Evolutionary conservation across 2,888 invertebrate species (phyloP), one percentile per base, ranked within the genome.

Genomic region (Poecilus cupreus): DNA sequence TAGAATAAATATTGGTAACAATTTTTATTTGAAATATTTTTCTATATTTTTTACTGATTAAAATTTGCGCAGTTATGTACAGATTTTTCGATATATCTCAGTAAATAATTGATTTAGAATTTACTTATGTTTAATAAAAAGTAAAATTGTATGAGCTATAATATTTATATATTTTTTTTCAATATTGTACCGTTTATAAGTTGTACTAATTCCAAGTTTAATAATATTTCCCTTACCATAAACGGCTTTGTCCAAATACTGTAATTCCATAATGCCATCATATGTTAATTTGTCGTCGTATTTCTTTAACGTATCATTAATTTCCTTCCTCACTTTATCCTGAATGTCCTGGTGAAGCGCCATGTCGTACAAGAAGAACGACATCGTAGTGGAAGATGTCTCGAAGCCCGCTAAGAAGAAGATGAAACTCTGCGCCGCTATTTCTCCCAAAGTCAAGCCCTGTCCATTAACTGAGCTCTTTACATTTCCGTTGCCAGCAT

Each of bases 211-310:
- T n/a, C n/a, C n/a, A n/a, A n/a, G n/a, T n/a, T n/a, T n/a, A n/a
- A n/a, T n/a, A n/a, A n/a, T n/a, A n/a, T n/a, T n/a, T n/a, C 32
- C 26, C 20, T 64, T 46, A 78, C 78, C 78, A 26, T 24, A 43
- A 10, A 78, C 13, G 16, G 68, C 78, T 43, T 46, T 43, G 6
- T 78, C 78, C n/a, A 78, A 64, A 46, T 78, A 78, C 18, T 43
- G 49, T 18, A 78, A 26, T 43, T 78, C 78, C 49, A 68, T 68
- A 24, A 78, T 46, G 4, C 64, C 68, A 20, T 82, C 78, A 78
- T 74, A 51, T 26, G 83, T 64, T 54, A 82, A 77, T 77, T 82
- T 75, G 74, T 76, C 68, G n/a, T 64, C 68, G 20, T 78, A 26
- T 26, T 13, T 64, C 4, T 24, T 10, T 1, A 78, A 26, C 78